Percentiles rank a stretch among this genome's conserved stretches.
These are phyloP conservation scores for Acanthosepion pharaonis DNA, from an alignment of 2,888 invertebrate species.

Conservation along the genomic window DNA sequence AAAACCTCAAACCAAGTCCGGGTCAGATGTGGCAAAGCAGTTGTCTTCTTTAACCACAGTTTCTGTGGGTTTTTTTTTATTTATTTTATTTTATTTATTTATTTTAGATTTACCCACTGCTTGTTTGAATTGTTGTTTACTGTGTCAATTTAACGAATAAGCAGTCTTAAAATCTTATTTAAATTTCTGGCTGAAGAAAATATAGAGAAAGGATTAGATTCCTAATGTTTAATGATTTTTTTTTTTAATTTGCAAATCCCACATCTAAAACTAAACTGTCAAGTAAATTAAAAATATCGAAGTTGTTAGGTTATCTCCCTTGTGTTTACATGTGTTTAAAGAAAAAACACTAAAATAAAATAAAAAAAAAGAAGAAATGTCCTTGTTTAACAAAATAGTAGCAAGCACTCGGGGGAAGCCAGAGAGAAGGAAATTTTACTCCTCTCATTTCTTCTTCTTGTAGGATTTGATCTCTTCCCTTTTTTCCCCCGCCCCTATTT, in stretches of 20 bases:
- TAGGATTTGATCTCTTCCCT: background rate
- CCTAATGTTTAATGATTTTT: no score
- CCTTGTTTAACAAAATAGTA: constrained; percentile 33
- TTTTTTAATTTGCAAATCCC: background rate
- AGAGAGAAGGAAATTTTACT: background rate
- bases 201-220: no score
- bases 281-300: constrained; percentile 1
- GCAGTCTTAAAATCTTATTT: no score
- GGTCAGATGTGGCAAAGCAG: no score
- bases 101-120: no score
- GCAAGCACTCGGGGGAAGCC: constrained; percentile 33
- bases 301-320: background rate
- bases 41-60: no score
- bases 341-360: background rate
- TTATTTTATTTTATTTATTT: no score
- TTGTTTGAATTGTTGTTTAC: no score
- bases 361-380: background rate
- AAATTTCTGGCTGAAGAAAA: no score
- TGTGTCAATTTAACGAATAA: no score
- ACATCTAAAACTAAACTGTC: background rate
- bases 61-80: no score
- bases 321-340: constrained; percentile 33
- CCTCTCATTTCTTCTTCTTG: background rate
- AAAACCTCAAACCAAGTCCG: background rate
- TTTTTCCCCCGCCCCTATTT: background rate